Conservation (phyloP, 2,888 invertebrate species). For the Nipponacmea schrenckii region DNA sequence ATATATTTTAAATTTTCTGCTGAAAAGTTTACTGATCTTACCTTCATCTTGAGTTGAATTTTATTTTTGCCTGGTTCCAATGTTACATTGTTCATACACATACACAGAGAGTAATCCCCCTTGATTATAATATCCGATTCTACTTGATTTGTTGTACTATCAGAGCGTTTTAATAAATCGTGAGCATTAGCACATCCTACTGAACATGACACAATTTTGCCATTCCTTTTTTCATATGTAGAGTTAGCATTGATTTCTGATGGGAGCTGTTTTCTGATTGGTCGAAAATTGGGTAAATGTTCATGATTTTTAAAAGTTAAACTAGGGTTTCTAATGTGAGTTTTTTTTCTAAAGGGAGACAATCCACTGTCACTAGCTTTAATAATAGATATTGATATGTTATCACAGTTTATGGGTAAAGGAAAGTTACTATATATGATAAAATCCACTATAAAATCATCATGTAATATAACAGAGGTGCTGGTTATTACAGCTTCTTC, state of each 20-base stretch:
- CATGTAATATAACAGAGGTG: constrained; percentile 26
- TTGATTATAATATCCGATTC: constrained; percentile 73
- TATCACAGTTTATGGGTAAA: constrained; percentile 26
- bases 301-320: constrained; percentile 42
- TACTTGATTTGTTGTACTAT: constrained; percentile 57
- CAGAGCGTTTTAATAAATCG: constrained; percentile 50
- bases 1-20: not conserved
- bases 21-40: constrained; percentile 37
- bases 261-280: constrained; percentile 39
- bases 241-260: constrained; percentile 41
- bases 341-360: not conserved
- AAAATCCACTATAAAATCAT: constrained; percentile 27
- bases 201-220: constrained; percentile 39
- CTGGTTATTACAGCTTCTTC: constrained; percentile 26
- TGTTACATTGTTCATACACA: constrained; percentile 68
- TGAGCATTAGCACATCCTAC: constrained; percentile 53
- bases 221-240: constrained; percentile 41
- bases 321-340: constrained; percentile 34
- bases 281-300: constrained; percentile 46
- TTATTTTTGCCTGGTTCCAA: constrained; percentile 69
- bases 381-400: constrained; percentile 22
- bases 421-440: constrained; percentile 32
- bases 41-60: constrained; percentile 66
- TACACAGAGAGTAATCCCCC: constrained; percentile 75
- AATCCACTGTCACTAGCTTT: not conserved